Evolutionary conservation across 2,888 invertebrate species (phyloP), one percentile per base, ranked within the genome.

Genomic region (Heliconius aoede): DNA sequence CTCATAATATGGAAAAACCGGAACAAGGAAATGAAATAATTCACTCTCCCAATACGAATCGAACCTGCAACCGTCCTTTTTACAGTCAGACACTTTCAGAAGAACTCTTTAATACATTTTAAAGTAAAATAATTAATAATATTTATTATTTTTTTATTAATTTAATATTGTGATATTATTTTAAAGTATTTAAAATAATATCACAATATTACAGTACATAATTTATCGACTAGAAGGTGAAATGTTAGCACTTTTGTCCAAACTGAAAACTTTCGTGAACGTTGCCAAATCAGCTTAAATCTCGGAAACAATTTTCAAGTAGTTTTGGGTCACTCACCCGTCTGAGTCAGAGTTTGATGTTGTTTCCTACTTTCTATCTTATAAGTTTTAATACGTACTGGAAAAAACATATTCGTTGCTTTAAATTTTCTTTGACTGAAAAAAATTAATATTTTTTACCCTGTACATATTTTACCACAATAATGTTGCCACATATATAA

Each of bases 271-370:
- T 51, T 46, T 24, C 32, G 24, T 30, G 26, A 55, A 72, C 58
- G 76, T 65, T 76, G 76, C 72, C 67, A 76, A 72, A 67, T 72
- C 72, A 67, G 76, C 76, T 67, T 72, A 67, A 76, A 76, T 76
- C 72, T 67, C 67, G 72, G 72, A 76, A 76, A 76, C 76, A 76
- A 72, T 61, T 76, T 72, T 76, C 67, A 76, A 72, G 76, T 76
- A 76, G 76, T 72, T 76, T 72, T 76, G 67, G 76, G 72, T 76
- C 72, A 67, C 32, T 67, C 36, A 55, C 51, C 30, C 76, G 72
- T 40, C 60, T 61, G 30, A 64, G 55, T 71, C 62, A 8, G 64
- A 36, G 65, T 67, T 72, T 46, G 72, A 60, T 72, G 40, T 60
- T 60, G 60, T 60, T 72, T 60, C 60, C 36, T 61, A 69, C 30